These are phyloP conservation scores for Ectemnius cavifrons DNA, from an alignment of 2,888 invertebrate genomes.

Conservation along the genomic window DNA sequence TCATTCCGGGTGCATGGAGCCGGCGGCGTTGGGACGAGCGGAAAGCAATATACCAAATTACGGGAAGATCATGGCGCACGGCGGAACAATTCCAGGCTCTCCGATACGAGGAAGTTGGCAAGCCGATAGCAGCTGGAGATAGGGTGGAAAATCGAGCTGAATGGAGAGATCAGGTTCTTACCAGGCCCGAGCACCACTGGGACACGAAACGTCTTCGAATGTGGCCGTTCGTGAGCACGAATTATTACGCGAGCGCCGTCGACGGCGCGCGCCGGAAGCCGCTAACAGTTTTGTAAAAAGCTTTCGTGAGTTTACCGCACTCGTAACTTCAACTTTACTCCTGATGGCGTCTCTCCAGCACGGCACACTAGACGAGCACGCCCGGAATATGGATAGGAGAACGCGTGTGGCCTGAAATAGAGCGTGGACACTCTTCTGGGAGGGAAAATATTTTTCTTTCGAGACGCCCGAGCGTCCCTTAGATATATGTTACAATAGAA, in stretches of 20 bases:
- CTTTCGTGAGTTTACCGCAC: constrained; percentile 73
- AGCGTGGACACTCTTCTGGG: too few species aligned
- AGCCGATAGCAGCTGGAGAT: constrained; percentile 1
- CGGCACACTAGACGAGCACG: constrained; percentile 47
- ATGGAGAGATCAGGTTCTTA: constrained; percentile 49
- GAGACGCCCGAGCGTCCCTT: too few species aligned
- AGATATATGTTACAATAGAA: too few species aligned
- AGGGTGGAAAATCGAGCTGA: constrained; percentile 11
- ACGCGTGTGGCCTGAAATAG: too few species aligned
- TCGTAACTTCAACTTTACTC: constrained; percentile 74
- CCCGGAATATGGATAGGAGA: constrained; percentile 25
- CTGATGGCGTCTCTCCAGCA: constrained; percentile 52
- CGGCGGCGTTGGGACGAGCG: background rate
- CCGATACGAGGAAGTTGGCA: background rate
- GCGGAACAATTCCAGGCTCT: background rate
- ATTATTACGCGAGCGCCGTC: constrained; percentile 49
- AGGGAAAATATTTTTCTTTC: too few species aligned
- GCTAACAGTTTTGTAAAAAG: constrained; percentile 74
- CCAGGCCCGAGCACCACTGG: constrained; percentile 48
- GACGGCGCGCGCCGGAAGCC: constrained; percentile 34
- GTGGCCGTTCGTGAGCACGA: constrained; percentile 40
- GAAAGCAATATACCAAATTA: constrained; percentile 9
- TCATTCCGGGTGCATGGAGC: background rate
- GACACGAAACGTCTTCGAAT: constrained; percentile 43
- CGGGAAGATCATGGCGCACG: background rate